These are phyloP conservation scores for Aviceda subcristata DNA, from an alignment of 2,113 vertebrate genomes.

Conservation along the genomic window DNA sequence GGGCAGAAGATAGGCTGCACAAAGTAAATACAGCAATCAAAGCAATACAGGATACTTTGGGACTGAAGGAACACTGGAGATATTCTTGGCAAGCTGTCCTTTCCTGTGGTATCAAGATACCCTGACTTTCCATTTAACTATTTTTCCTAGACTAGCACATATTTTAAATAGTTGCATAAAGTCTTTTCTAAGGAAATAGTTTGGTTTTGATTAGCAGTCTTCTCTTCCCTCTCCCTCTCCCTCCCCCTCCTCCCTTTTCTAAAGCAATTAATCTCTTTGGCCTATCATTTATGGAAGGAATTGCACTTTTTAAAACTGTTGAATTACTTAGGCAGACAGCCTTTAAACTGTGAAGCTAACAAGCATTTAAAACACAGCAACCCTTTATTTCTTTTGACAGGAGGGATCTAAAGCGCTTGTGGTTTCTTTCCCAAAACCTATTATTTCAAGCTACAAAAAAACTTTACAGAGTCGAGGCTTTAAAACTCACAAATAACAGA, in stretches of 20 bases:
- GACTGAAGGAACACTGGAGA: constrained; percentile 11
- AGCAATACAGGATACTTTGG: neutral
- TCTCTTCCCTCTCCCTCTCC: neutral
- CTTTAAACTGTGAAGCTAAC: constrained; percentile 3
- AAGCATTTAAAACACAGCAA: constrained; percentile 10
- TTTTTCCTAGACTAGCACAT: constrained; percentile 64
- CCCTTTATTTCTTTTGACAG: neutral
- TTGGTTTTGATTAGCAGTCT: constrained; percentile 42
- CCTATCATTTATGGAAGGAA: neutral
- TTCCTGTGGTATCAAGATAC: constrained; percentile 62
- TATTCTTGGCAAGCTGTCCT: constrained; percentile 57
- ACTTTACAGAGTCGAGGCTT: neutral
- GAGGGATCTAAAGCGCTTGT: neutral
- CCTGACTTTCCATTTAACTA: constrained; percentile 55
- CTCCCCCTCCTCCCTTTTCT: neutral
- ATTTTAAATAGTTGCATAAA: constrained; percentile 58
- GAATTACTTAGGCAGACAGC: neutral
- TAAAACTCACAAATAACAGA: neutral
- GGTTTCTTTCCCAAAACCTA: neutral
- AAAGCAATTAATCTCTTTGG: constrained; percentile 13
- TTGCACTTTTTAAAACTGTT: neutral
- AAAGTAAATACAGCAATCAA: constrained; percentile 44
- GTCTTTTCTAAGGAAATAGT: constrained; percentile 42
- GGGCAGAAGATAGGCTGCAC: constrained; percentile 15
- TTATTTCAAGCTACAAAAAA: neutral